Evolutionary conservation across 2,888 invertebrate species (phyloP).

Genomic region (Heliconius erato): DNA sequence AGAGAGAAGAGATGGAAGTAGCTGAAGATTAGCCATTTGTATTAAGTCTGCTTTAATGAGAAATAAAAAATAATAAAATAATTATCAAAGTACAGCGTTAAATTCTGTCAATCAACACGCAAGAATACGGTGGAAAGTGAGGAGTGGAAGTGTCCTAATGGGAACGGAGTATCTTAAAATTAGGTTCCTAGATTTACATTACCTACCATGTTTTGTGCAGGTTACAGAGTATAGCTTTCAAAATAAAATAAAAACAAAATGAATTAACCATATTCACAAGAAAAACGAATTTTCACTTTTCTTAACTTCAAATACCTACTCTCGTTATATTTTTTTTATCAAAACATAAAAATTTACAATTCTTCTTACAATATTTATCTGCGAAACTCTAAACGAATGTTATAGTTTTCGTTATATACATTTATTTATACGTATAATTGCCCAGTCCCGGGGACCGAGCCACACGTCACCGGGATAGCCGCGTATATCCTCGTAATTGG

Average conservation of each 20-base stretch:
- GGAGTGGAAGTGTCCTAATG: too few relatives aligned
- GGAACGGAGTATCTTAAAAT: too few relatives aligned
- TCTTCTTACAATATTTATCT: slow-evolving; percentile 35
- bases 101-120: too few relatives aligned
- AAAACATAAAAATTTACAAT: background rate
- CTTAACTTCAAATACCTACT: background rate
- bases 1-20: too few relatives aligned
- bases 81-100: too few relatives aligned
- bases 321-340: background rate
- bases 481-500: slow-evolving; percentile 85
- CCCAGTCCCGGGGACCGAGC: slow-evolving; percentile 72
- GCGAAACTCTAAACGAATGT: slow-evolving; percentile 63
- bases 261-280: too few relatives aligned
- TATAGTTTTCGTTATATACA: slow-evolving; percentile 65
- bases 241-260: too few relatives aligned
- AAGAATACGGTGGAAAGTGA: too few relatives aligned
- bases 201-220: too few relatives aligned
- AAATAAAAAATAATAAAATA: background rate
- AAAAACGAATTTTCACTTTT: too few relatives aligned
- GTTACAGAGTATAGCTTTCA: too few relatives aligned
- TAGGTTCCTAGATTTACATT: too few relatives aligned
- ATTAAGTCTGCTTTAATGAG: background rate
- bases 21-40: background rate
- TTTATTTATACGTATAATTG: slow-evolving; percentile 79
- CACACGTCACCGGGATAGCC: slow-evolving; percentile 83